Conservation (phyloP, 2,888 invertebrate species). For the Gymnoscelis rufifasciata region DNA sequence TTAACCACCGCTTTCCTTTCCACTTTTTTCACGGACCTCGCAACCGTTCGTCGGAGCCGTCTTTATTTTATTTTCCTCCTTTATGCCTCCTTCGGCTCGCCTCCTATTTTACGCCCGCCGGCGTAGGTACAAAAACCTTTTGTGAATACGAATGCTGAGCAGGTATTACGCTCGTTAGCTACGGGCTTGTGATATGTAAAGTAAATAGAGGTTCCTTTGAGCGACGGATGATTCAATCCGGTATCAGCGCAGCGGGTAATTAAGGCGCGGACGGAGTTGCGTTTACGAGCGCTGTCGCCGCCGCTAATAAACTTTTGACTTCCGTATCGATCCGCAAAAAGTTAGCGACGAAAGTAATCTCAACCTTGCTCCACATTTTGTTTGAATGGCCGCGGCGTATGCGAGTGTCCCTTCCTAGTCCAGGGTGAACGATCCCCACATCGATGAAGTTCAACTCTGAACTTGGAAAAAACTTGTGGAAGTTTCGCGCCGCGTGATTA, state of each 20-base stretch:
- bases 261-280: constrained; percentile 34
- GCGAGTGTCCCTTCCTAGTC: constrained; percentile 69
- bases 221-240: constrained; percentile 25
- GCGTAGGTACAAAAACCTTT: constrained; percentile 76
- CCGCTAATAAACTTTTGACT: constrained; percentile 71
- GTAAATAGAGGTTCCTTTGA: constrained; percentile 67
- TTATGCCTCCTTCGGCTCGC: constrained; percentile 73
- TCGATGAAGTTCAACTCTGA: constrained; percentile 73
- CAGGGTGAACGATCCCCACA: constrained; percentile 76
- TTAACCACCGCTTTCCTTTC: constrained; percentile 70
- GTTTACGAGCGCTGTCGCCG: constrained; percentile 55
- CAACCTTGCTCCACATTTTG: constrained; percentile 78
- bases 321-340: constrained; percentile 73
- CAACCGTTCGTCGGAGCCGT: constrained; percentile 74
- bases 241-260: constrained; percentile 24
- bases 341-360: constrained; percentile 73
- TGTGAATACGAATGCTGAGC: constrained; percentile 77
- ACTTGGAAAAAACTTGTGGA: constrained; percentile 75
- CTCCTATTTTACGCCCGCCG: constrained; percentile 76
- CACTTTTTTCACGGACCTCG: constrained; percentile 77
- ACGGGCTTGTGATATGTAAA: constrained; percentile 69
- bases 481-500: constrained; percentile 77
- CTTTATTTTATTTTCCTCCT: constrained; percentile 79
- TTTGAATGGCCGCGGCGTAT: constrained; percentile 70
- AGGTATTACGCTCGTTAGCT: constrained; percentile 76